phyloP scores from a whole-genome alignment of 1,140 invertebrate genomes.

The Trialeurodes vaporariorum region DNA sequence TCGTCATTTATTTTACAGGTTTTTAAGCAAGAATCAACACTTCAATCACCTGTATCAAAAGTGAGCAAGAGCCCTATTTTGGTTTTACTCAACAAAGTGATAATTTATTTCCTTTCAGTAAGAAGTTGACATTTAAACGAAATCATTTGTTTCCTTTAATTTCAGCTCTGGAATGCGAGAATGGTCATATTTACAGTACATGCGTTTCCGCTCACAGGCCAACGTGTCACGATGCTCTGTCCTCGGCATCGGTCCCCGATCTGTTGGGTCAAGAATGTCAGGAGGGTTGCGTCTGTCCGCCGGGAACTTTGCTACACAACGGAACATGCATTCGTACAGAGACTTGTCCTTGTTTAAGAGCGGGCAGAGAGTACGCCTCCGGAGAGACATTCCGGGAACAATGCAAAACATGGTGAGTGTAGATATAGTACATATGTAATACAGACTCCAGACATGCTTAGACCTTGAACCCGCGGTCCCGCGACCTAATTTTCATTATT shows the following conservation, averaged over 20 bases:
- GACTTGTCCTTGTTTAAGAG: slow-evolving; percentile 65
- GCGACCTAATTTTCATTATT: too few relatives aligned
- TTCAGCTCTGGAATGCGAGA: slow-evolving; percentile 53
- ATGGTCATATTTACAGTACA: slow-evolving; percentile 52
- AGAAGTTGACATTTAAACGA: too few relatives aligned
- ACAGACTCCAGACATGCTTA: too few relatives aligned
- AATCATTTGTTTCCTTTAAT: too few relatives aligned
- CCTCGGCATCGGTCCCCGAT: slow-evolving; percentile 21
- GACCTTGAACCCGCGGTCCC: background rate
- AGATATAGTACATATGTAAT: too few relatives aligned
- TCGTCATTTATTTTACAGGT: too few relatives aligned
- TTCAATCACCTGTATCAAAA: too few relatives aligned
- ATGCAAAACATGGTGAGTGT: slow-evolving; percentile 66
- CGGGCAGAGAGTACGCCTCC: slow-evolving; percentile 59
- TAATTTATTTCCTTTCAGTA: too few relatives aligned
- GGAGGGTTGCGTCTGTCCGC: slow-evolving; percentile 78
- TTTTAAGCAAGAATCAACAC: too few relatives aligned
- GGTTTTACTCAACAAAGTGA: too few relatives aligned
- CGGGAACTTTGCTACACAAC: slow-evolving; percentile 54
- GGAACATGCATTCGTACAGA: slow-evolving; percentile 55
- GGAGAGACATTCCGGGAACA: slow-evolving; percentile 59
- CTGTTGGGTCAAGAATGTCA: slow-evolving; percentile 43
- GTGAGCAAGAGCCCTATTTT: too few relatives aligned
- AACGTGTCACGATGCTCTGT: slow-evolving; percentile 37
- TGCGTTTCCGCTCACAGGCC: slow-evolving; percentile 49